A percentile compares a stretch with the other conserved stretches of the same genome.
Conservation (phyloP, 2,888 invertebrate species). For the Cryptus armator region DNA sequence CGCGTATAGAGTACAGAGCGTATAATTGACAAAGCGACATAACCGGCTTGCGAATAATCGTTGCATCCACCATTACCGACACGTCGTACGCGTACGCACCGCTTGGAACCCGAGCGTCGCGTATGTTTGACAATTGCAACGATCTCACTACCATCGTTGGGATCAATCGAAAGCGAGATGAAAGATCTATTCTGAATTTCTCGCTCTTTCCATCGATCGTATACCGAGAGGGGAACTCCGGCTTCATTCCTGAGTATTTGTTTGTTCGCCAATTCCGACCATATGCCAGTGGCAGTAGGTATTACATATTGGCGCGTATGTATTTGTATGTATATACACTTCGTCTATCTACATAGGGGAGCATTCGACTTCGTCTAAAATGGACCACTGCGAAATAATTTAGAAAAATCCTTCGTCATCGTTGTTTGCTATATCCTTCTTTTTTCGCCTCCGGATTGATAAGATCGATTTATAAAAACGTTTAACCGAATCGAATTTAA, state of each 20-base stretch:
- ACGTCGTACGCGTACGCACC: background rate
- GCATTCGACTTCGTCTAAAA: background rate
- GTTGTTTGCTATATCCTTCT: too few relatives aligned
- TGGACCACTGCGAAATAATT: background rate
- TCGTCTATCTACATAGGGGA: constrained; percentile 1
- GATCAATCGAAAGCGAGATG: constrained; percentile 51
- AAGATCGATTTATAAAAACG: too few relatives aligned
- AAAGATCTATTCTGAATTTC: constrained; percentile 35
- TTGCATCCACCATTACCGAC: constrained; percentile 1
- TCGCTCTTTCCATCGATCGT: constrained; percentile 41
- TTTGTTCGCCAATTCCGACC: constrained; percentile 77
- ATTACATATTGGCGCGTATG: constrained; percentile 54
- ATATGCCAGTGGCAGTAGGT: constrained; percentile 77
- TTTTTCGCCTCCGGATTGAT: too few relatives aligned
- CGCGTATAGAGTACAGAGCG: background rate
- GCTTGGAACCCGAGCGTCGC: background rate
- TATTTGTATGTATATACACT: constrained; percentile 23
- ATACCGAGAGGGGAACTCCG: constrained; percentile 20
- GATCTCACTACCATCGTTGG: constrained; percentile 44
- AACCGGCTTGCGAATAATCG: constrained; percentile 11
- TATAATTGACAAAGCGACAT: constrained; percentile 18
- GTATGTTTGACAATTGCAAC: constrained; percentile 49
- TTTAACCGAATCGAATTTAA: too few relatives aligned
- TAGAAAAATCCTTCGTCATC: too few relatives aligned
- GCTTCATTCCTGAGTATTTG: constrained; percentile 75